These are phyloP conservation scores for Campylomormyrus tamandua DNA, from an alignment of 2,113 vertebrate genomes.

Conservation along the genomic window DNA sequence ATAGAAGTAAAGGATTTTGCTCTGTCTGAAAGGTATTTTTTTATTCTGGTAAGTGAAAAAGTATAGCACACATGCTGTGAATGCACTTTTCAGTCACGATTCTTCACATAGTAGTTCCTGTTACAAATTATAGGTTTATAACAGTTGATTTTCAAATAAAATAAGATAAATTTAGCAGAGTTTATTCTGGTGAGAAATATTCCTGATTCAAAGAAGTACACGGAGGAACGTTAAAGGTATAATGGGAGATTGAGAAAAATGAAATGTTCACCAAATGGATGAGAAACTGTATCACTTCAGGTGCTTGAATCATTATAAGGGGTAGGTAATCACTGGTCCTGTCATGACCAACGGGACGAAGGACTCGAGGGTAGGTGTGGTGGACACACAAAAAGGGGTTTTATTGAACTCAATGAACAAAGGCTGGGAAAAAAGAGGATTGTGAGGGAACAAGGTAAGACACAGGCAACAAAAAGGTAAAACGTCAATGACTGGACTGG, in stretches of 20 bases:
- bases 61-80: not conserved
- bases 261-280: not conserved
- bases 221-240: not conserved
- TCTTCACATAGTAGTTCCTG: not conserved
- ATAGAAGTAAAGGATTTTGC: not conserved
- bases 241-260: not conserved
- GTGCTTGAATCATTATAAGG: not conserved
- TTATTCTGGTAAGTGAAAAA: conserved; percentile 4
- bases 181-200: not conserved
- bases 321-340: not conserved
- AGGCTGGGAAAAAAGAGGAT: not conserved
- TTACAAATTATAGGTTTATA: not conserved
- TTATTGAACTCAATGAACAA: not conserved
- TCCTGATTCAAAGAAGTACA: not conserved
- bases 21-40: not conserved
- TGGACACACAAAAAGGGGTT: not conserved
- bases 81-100: not conserved
- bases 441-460: not conserved
- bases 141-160: not conserved
- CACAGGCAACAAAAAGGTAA: not conserved
- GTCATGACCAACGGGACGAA: not conserved
- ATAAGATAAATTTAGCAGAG: not conserved
- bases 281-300: not conserved
- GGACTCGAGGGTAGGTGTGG: not conserved
- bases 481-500: not conserved